Base-by-base conservation (phyloP, 2,797 vertebrate species). In the Chaunax sp. region DNA sequence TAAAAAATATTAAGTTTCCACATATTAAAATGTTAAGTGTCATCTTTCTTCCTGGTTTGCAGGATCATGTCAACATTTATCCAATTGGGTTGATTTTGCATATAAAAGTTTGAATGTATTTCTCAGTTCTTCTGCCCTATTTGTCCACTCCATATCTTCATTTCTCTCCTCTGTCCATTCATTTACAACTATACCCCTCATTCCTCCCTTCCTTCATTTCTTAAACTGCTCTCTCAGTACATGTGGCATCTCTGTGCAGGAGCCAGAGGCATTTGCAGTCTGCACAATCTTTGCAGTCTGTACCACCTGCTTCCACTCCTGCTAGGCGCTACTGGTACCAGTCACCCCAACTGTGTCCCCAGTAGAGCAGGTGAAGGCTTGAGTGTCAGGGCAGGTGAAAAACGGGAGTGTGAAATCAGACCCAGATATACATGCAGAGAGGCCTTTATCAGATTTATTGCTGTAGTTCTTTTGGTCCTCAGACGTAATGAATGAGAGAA, bases 291-390 rank as follows among this genome's bases (percentile, higher is more conserved):
- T n/a, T 63, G 64, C 80, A 79, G 78, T 86, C 85, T 91, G 89
- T 71, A 58, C 82, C 75, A 77, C 77, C 80, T 81, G 83, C 89
- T 85, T 77, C 79, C 70, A n/a, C 30, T 65, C 20, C 54, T 76
- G 77, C 80, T 82, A 86, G 59, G 61, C 67, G 59, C 72, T 54
- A 46, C 61, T 57, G 37, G 60, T 74, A 67, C 56, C 60, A 51
- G 55, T 54, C 23, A 1, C 63, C 49, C 61, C 20, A 19, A 35
- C 58, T 22, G 50, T 23, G 43, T 54, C 68, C 19, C 58, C 52
- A 54, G 45, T 45, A 60, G 49, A 54, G 33, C 33, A 35, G 9
- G 47, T 5, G 6, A n/a, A 30, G 49, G 35, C 33, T 40, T 7
- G 2, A 40, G 62, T 37, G n/a, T 38, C 16, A 2, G 16, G 51